phyloP scores from a whole-genome alignment of 2,888 invertebrate genomes.

The Campaea margaritaria region DNA sequence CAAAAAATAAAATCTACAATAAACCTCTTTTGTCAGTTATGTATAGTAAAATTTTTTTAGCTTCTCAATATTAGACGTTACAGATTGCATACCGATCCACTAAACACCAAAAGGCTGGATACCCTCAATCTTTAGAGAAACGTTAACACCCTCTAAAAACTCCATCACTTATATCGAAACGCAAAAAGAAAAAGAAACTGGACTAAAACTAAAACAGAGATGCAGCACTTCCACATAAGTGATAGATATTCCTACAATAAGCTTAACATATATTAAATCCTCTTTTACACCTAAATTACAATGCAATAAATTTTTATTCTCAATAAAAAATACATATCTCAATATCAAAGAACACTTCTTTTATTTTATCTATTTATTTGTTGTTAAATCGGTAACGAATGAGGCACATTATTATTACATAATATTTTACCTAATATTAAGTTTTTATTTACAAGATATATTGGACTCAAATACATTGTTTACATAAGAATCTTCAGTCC shows the following conservation, averaged over 20 bases:
- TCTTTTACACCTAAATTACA: constrained; percentile 82
- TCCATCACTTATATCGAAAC: constrained; percentile 35
- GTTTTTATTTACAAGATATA: constrained; percentile 49
- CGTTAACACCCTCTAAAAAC: constrained; percentile 9
- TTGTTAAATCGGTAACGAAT: constrained; percentile 79
- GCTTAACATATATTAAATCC: constrained; percentile 83
- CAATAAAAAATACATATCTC: constrained; percentile 81
- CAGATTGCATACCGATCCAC: constrained; percentile 29
- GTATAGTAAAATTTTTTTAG: constrained; percentile 78
- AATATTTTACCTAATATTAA: constrained; percentile 51
- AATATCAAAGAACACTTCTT: constrained; percentile 77
- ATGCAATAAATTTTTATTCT: constrained; percentile 77
- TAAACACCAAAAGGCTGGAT: constrained; percentile 39
- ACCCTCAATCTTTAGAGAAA: constrained; percentile 40
- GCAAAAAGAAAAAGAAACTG: constrained; percentile 37
- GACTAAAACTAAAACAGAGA: constrained; percentile 39
- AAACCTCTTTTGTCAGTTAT: constrained; percentile 72
- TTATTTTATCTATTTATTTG: constrained; percentile 62
- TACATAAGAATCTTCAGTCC: constrained; percentile 64
- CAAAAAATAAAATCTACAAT: constrained; percentile 85
- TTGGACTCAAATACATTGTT: constrained; percentile 53
- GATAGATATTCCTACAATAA: constrained; percentile 72
- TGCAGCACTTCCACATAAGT: constrained; percentile 52
- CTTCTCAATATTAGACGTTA: constrained; percentile 55
- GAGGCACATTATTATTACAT: constrained; percentile 80